Conservation (phyloP, 2,888 invertebrate species). For the Leptopilina syphax region DNA sequence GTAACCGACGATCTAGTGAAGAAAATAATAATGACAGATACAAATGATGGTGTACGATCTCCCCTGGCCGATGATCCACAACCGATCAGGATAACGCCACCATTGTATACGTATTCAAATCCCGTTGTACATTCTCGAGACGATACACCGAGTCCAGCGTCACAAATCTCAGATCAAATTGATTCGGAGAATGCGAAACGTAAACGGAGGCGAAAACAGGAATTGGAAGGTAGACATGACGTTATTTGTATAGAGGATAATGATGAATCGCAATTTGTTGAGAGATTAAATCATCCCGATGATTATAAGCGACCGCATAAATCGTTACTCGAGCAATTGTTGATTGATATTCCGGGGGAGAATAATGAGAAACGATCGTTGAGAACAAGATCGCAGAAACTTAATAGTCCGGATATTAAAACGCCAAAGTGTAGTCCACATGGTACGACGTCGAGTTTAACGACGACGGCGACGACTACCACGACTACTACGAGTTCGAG, state of each 20-base stretch:
- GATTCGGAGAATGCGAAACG: conserved; percentile 72
- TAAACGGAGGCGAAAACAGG: conserved; percentile 75
- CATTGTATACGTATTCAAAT: conserved; percentile 88
- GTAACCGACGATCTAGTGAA: conserved; percentile 70
- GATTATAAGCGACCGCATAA: conserved; percentile 72
- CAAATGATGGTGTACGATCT: conserved; percentile 68
- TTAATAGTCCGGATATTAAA: conserved; percentile 75
- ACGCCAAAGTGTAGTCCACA: conserved; percentile 74
- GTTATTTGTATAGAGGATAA: conserved; percentile 74
- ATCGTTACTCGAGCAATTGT: conserved; percentile 86
- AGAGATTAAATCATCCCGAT: conserved; percentile 67
- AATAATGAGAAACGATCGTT: conserved; percentile 78
- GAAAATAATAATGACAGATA: conserved; percentile 59
- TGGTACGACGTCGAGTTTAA: conserved; percentile 51
- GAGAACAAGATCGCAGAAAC: conserved; percentile 74
- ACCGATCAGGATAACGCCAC: conserved; percentile 85
- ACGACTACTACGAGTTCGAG: too few relatives aligned
- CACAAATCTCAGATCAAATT: conserved; percentile 70
- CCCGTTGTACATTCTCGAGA: conserved; percentile 81
- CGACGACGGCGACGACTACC: too few relatives aligned
- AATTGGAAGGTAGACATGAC: conserved; percentile 74
- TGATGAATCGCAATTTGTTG: conserved; percentile 71
- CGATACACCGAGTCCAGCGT: conserved; percentile 76
- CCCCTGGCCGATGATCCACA: conserved; percentile 80
- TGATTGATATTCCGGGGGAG: conserved; percentile 89